A percentile compares a stretch with the other conserved stretches of the same genome.
phyloP scores from a whole-genome alignment of 1,140 invertebrate genomes.

The Trichonephila inaurata region DNA sequence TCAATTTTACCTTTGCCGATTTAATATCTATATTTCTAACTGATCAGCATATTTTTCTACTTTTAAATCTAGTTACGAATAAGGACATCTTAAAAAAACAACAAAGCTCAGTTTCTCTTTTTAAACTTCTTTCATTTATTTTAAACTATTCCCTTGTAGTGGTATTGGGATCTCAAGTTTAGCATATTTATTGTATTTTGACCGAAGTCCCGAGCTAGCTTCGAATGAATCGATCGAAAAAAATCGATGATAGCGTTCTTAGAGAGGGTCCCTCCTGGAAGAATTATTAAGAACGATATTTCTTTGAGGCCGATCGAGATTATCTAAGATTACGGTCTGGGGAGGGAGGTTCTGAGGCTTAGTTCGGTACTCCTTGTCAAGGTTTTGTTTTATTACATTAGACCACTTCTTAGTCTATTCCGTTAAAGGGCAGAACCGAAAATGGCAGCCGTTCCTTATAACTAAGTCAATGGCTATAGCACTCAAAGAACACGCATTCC shows the following conservation, averaged over 20 bases:
- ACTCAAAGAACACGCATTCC: background rate
- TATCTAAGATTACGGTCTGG: conserved; percentile 31
- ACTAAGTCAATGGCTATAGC: background rate
- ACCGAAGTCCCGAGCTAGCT: conserved; percentile 16
- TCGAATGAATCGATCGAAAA: conserved; percentile 22
- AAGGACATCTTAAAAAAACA: background rate
- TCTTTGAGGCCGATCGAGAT: conserved; percentile 27
- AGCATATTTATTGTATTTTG: conserved; percentile 43
- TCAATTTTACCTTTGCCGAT: background rate
- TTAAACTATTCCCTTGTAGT: background rate
- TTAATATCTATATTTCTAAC: background rate
- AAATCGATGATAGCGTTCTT: conserved; percentile 9
- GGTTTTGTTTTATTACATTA: conserved; percentile 14
- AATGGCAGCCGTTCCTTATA: background rate
- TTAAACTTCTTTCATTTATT: background rate
- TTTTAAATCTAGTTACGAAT: conserved; percentile 6
- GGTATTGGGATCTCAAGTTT: conserved; percentile 6
- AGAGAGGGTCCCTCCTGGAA: background rate
- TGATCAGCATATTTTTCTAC: background rate
- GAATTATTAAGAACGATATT: conserved; percentile 45
- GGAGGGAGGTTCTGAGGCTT: background rate
- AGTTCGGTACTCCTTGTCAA: background rate
- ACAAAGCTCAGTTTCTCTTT: background rate
- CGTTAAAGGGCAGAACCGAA: background rate
- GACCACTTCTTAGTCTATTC: background rate